Base-by-base conservation (phyloP, 2,797 vertebrate genomes). In the Chaetophractus vellerosus region DNA sequence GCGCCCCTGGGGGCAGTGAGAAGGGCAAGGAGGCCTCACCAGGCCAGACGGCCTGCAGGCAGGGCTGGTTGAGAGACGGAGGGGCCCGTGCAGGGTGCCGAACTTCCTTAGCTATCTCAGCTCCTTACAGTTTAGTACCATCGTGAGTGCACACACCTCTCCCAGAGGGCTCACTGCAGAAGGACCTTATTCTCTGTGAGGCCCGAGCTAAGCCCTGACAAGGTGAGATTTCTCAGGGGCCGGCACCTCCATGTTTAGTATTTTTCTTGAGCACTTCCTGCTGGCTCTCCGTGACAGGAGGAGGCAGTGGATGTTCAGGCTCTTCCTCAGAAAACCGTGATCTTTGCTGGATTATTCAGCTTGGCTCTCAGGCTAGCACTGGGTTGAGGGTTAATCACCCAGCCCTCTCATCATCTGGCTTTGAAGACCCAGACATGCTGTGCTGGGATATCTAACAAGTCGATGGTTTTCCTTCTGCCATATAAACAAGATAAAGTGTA, bases 31-130 rank as follows among this genome's bases (percentile, higher is more conserved):
- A 52, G 31, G n/a, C 24, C 16, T 45, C 26, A 0, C 38, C 33
- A 63, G 33, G 4, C 9, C 0, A 5, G 79, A 38, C 45, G 50
- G 57, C 36, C 2, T 31, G 14, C 10, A 28, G 72, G n/a, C 9
- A 28, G 28, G 31, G 41, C 61, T 92, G 66, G 9, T 41, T 36
- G 28, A 19, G 72, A 48, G 16, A 19, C 2, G 1, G 18, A n/a
- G 23, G 23, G 38, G 11, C 0, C 59, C 38, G 0, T 24, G 45
- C 5, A 6, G 6, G 11, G 3, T 68, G 9, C 2, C 52, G 4
- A 12, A 24, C 18, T 11, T 18, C 26, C 23, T 78, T 12, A 31
- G 66, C 26, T 45, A 0, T 15, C 26, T n/a, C 2, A n/a, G 45
- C 6, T 7, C 15, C 69, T 64, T 3, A 61, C 61, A 18, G 4